Conservation (phyloP, 2,113 vertebrate genomes). For the Sardina pilchardus region DNA sequence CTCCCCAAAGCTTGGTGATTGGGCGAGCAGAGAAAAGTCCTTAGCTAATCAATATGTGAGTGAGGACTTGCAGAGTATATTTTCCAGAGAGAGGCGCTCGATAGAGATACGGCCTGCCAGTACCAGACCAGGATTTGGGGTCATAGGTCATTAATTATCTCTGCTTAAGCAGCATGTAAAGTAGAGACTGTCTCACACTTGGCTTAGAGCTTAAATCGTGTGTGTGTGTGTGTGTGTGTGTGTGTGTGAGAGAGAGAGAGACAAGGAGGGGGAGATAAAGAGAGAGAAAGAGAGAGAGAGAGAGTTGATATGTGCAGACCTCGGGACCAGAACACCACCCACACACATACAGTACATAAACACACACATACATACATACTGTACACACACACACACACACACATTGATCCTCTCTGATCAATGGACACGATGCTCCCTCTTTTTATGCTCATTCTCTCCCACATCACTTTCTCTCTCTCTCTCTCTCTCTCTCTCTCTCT, state of each 20-base stretch:
- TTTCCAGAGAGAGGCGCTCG: background rate
- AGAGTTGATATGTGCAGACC: background rate
- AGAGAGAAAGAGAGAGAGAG: background rate
- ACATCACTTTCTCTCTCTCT: background rate
- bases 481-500: background rate
- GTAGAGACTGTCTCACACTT: background rate
- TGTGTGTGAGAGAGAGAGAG: slow-evolving; percentile 31
- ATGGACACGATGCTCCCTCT: background rate
- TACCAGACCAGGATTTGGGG: background rate
- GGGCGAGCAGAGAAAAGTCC: background rate
- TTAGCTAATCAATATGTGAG: background rate
- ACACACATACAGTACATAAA: background rate
- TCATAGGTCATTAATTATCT: slow-evolving; percentile 16
- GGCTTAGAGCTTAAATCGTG: background rate
- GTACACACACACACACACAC: background rate
- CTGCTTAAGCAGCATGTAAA: background rate
- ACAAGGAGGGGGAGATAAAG: background rate
- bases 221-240: slow-evolving; percentile 35
- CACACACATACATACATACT: slow-evolving; percentile 17
- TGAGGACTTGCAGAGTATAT: background rate
- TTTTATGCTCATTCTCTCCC: background rate
- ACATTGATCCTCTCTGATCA: background rate
- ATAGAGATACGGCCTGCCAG: background rate
- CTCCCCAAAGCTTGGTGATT: background rate
- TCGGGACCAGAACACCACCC: background rate